phyloP scores from a whole-genome alignment of 2,113 vertebrate species.

The Ptilorrhoa leucosticta region DNA sequence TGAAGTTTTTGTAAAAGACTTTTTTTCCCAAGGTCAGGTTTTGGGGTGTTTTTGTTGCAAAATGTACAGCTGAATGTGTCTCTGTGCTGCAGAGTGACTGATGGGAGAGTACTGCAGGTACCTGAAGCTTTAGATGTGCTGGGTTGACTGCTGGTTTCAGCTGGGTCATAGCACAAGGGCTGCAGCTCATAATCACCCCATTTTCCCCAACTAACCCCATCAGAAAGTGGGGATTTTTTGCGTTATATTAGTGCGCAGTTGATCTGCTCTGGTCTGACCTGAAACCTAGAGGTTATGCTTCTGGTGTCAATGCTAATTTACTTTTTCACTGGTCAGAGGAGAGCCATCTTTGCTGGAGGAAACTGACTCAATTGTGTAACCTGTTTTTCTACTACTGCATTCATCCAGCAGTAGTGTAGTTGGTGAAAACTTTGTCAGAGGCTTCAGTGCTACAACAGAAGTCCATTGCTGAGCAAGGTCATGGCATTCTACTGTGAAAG shows the following conservation, averaged over 20 bases:
- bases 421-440: neutral
- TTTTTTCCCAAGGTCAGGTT: neutral
- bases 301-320: neutral
- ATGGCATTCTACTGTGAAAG: accelerated
- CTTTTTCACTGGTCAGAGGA: neutral
- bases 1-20: neutral
- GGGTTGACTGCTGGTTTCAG: neutral
- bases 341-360: neutral
- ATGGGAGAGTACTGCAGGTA: neutral
- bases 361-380: neutral
- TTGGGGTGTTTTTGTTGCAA: neutral
- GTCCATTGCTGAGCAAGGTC: neutral
- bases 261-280: neutral
- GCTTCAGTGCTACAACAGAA: neutral
- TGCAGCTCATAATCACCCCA: neutral
- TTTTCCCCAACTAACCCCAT: neutral
- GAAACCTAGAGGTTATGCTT: neutral
- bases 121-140: neutral
- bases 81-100: neutral
- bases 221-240: neutral
- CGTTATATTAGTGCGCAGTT: neutral
- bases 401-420: neutral
- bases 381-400: neutral
- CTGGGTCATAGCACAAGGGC: neutral
- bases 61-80: neutral